Evolutionary conservation across 2,888 invertebrate species (phyloP).

Genomic region (Drosophila longiperda): DNA sequence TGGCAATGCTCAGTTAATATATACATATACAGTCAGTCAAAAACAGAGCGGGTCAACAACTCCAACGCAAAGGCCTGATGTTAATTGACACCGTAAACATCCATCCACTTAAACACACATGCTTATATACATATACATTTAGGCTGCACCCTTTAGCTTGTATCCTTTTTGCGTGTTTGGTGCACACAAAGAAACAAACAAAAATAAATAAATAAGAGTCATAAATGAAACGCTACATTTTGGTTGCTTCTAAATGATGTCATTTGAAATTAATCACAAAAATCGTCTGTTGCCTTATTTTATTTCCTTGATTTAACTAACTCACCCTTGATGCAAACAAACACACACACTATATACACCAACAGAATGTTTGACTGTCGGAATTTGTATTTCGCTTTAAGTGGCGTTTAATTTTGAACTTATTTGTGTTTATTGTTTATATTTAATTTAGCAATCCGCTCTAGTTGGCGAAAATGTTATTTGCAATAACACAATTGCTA

Average conservation of each 20-base stretch:
- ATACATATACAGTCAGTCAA: conserved; percentile 44
- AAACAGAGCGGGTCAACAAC: conserved; percentile 64
- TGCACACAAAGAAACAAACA: conserved; percentile 62
- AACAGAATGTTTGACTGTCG: background rate
- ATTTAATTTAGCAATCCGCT: conserved; percentile 26
- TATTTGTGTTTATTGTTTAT: conserved; percentile 32
- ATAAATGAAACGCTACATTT: conserved; percentile 49
- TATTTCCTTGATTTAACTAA: conserved; percentile 15
- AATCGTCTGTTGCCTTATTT: conserved; percentile 24
- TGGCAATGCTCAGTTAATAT: conserved; percentile 36
- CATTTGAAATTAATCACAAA: conserved; percentile 64
- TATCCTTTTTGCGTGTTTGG: conserved; percentile 66
- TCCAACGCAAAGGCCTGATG: conserved; percentile 18
- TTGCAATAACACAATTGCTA: conserved; percentile 53
- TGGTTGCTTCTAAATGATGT: conserved; percentile 65
- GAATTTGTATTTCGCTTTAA: conserved; percentile 2
- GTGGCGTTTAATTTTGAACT: conserved; percentile 5
- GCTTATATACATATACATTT: background rate
- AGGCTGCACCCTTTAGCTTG: conserved; percentile 30
- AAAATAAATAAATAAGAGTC: conserved; percentile 62
- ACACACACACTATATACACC: background rate
- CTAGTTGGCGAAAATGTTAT: conserved; percentile 30
- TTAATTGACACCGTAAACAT: conserved; percentile 29
- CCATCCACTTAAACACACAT: conserved; percentile 14
- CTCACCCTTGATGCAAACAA: conserved; percentile 27